A percentile compares a stretch with the other conserved stretches of the same genome.
Conservation (phyloP, 2,888 invertebrate genomes). For the Hyles lineata region DNA sequence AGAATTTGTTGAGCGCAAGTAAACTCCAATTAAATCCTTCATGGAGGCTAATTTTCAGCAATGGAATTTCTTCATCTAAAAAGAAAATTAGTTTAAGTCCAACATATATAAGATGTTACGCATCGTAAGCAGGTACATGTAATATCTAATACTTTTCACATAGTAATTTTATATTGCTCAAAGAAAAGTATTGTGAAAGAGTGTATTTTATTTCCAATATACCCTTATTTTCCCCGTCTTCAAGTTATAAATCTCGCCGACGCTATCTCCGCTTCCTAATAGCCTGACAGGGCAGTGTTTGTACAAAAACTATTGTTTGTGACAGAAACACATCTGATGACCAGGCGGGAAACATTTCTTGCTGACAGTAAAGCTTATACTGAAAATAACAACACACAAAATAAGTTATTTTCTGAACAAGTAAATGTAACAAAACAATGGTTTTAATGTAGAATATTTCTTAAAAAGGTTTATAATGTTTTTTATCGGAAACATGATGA, state of each 20-base stretch:
- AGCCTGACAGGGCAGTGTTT: neutral
- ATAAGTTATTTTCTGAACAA: neutral
- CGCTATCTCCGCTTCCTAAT: conserved; percentile 3
- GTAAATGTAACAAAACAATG: no score
- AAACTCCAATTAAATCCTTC: no score
- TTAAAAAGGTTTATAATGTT: neutral
- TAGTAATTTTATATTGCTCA: no score
- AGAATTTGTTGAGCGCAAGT: no score
- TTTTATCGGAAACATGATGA: no score
- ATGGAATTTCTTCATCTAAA: no score
- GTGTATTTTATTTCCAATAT: neutral
- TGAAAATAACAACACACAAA: neutral
- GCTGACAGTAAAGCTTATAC: neutral
- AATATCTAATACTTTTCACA: no score
- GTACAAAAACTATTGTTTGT: neutral
- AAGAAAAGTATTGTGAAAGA: neutral
- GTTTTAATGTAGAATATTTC: no score
- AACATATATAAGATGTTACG: no score
- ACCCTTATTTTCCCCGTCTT: neutral
- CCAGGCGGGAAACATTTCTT: neutral
- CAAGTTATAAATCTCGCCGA: neutral
- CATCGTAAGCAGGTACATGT: no score
- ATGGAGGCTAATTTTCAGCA: no score
- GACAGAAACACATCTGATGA: neutral
- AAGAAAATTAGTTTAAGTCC: no score